Base-by-base conservation (phyloP, 2,888 invertebrate genomes). In the Pammene aurita region DNA sequence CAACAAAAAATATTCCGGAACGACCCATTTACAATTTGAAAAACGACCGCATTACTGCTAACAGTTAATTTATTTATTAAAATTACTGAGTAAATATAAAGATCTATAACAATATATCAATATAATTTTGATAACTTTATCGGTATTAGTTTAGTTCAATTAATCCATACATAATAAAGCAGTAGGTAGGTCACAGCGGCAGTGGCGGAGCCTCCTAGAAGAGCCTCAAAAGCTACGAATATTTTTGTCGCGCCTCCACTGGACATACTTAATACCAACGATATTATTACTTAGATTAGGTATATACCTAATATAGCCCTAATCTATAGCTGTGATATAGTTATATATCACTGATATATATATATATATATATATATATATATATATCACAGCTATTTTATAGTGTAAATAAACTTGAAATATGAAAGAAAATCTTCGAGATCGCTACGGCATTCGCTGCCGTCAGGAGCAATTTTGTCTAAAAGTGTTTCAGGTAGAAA, bases 1-100 rank as follows among this genome's bases (percentile, higher is more conserved):
- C n/a, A n/a, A n/a, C n/a, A n/a, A n/a, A n/a, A n/a, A n/a, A n/a
- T 7, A 35, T 7, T 35, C 35, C 5, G 54, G 11, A 14, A 54
- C 60, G 44, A 10, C 66, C 44, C 18, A 60, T 60, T 46, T 18
- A 52, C 60, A 18, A 67, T n/a, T 44, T 48, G 61, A 61, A 55
- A 55, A 67, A 46, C 38, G 54, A 46, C 26, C 44, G 14, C 18
- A 55, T 46, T 46, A 48, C 38, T 61, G 54, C 44, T 54, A 52
- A 46, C 56, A n/a, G 7, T 35, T 57, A 46, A 65, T 65, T 42
- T 34, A 46, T n/a, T n/a, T 34, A 46, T 13, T 18, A 16, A 50
- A 62, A 62, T 41, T 62, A 50, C 16, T 50, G 35, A 50, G 50
- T 38, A 38, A 18, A 41, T 16, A 13, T 50, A 38, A 9, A 48